Percentiles rank a stretch among this genome's conserved stretches.
Conservation (phyloP, 2,797 vertebrate genomes). For the Hydrocynus forskahlii region DNA sequence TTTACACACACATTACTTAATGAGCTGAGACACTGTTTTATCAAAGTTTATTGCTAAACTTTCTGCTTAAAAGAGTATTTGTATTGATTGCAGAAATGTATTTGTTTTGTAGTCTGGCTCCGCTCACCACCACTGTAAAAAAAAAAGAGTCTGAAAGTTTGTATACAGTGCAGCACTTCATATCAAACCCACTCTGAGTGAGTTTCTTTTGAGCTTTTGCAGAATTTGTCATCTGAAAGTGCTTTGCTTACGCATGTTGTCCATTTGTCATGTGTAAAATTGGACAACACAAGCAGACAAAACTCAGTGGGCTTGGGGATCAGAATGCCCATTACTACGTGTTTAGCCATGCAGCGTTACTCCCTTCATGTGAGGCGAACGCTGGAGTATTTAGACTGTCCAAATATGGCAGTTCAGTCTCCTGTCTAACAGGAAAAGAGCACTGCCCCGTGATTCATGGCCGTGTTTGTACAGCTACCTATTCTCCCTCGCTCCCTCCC, state of each 20-base stretch:
- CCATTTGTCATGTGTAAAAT: no score
- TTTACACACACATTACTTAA: no score
- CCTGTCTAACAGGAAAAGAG: constrained; percentile 56
- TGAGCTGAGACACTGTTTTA: no score
- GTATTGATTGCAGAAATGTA: no score
- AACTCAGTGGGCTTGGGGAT: no score
- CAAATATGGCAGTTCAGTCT: constrained; percentile 57
- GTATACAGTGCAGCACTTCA: not conserved
- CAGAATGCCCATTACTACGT: not conserved
- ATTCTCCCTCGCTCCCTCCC: constrained; percentile 35
- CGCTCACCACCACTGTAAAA: no score
- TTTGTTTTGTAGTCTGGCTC: no score
- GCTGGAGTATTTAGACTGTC: constrained; percentile 41
- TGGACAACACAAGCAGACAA: no score
- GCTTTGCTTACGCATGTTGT: no score
- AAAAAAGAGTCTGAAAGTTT: no score
- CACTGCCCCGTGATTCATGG: constrained; percentile 50
- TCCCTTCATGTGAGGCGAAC: constrained; percentile 12
- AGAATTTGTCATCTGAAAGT: not conserved
- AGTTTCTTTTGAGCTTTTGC: not conserved
- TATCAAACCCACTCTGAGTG: not conserved
- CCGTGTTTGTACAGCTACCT: constrained; percentile 66
- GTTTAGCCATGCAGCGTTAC: not conserved
- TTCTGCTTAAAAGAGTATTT: no score
- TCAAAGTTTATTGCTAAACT: no score